Percentiles rank a stretch among this genome's conserved stretches.
phyloP scores from a whole-genome alignment of 2,113 vertebrate species.

The Otocyon megalotis region DNA sequence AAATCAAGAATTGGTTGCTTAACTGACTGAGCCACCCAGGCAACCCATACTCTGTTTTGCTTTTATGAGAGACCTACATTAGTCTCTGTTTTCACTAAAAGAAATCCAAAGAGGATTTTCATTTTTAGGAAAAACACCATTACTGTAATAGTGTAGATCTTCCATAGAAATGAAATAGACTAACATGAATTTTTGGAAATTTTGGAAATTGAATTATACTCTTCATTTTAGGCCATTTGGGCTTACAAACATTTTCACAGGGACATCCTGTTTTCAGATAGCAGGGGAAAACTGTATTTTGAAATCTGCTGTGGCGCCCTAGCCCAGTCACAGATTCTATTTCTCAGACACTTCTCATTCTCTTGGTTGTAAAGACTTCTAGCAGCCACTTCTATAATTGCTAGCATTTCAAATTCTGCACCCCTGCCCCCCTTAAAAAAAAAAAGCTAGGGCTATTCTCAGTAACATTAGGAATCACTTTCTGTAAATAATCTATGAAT shows the following conservation, averaged over 20 bases:
- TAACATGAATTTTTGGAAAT: background rate
- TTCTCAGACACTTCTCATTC: background rate
- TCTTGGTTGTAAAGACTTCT: background rate
- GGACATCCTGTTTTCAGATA: background rate
- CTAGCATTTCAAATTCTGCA: background rate
- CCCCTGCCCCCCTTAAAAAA: background rate
- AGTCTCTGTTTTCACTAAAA: background rate
- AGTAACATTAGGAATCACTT: background rate
- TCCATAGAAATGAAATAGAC: background rate
- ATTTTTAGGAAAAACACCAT: background rate
- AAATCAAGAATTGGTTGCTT: background rate
- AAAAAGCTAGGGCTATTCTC: background rate
- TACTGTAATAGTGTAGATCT: background rate
- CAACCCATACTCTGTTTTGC: background rate
- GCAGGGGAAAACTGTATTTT: background rate
- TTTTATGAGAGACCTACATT: background rate
- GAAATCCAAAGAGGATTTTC: background rate
- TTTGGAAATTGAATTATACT: background rate
- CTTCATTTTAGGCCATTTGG: background rate
- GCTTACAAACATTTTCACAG: background rate
- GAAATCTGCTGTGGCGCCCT: background rate
- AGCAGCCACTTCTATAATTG: background rate
- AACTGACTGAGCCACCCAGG: background rate
- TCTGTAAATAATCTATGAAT: constrained; percentile 35
- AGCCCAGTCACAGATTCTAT: background rate